phyloP scores from a whole-genome alignment of 2,888 invertebrate genomes.

The Euproctis similis region DNA sequence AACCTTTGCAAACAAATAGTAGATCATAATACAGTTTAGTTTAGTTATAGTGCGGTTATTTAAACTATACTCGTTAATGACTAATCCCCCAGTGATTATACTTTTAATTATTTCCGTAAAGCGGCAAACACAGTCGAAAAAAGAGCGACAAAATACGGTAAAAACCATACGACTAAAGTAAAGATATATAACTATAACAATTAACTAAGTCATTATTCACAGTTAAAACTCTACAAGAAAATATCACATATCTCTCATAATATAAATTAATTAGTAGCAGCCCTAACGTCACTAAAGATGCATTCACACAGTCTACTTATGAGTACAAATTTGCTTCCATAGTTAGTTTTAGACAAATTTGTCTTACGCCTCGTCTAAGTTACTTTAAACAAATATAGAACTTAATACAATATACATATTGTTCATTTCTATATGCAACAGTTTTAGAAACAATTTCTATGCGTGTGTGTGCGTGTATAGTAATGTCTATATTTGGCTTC shows the following conservation, averaged over 20 bases:
- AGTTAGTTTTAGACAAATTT: conserved; percentile 64
- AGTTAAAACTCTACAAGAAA: conserved; percentile 29
- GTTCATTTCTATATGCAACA: conserved; percentile 44
- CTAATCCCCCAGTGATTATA: too few species aligned
- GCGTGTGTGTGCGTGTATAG: conserved; percentile 43
- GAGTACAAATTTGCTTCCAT: conserved; percentile 64
- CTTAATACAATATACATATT: conserved; percentile 41
- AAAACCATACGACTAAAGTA: too few species aligned
- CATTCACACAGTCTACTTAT: conserved; percentile 64
- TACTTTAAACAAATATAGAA: conserved; percentile 58
- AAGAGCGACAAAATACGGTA: too few species aligned
- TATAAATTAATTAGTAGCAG: conserved; percentile 49
- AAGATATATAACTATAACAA: conserved; percentile 7
- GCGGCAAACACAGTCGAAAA: too few species aligned
- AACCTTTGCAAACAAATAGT: too few species aligned
- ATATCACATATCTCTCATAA: conserved; percentile 36
- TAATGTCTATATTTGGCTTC: conserved; percentile 70
- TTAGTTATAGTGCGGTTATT: too few species aligned
- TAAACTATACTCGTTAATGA: too few species aligned
- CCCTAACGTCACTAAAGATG: conserved; percentile 55
- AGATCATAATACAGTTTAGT: too few species aligned
- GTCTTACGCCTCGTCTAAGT: conserved; percentile 54
- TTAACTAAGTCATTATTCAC: conserved; percentile 19
- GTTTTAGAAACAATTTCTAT: conserved; percentile 26
- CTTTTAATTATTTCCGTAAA: too few species aligned